phyloP scores from a whole-genome alignment of 2,797 vertebrate genomes.

The Ispidina lecontei region DNA sequence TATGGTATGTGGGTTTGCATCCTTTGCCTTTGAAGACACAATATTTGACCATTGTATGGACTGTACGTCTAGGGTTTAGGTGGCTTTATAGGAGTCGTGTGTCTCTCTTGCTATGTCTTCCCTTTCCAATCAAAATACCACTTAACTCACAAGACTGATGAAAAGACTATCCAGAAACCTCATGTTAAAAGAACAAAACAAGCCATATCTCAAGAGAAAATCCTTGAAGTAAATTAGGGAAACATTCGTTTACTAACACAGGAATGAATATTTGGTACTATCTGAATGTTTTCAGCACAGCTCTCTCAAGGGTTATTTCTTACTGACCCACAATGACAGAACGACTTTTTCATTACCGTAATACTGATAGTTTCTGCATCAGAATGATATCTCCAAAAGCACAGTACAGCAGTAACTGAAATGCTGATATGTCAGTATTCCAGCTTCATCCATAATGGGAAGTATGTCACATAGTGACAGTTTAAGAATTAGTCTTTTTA shows the following conservation, averaged over 20 bases:
- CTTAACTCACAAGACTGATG: background rate
- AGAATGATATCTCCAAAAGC: background rate
- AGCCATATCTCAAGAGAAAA: background rate
- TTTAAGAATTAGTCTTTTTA: slow-evolving; percentile 15
- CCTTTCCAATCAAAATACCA: background rate
- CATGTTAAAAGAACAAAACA: background rate
- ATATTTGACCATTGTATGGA: background rate
- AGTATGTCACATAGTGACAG: background rate
- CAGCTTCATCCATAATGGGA: background rate
- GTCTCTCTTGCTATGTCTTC: background rate
- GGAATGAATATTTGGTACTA: background rate
- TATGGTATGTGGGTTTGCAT: background rate
- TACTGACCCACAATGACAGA: background rate
- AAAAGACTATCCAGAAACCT: background rate
- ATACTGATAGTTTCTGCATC: background rate
- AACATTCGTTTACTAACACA: background rate
- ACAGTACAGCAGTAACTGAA: background rate
- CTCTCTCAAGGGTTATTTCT: background rate
- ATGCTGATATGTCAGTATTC: background rate
- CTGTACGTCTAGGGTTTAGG: background rate
- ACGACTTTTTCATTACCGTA: background rate
- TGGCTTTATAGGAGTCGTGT: background rate
- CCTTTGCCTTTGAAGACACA: background rate
- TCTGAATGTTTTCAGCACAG: background rate
- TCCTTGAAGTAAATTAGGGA: background rate